phyloP scores from a whole-genome alignment of 2,888 invertebrate species.

The Parasteatoda lunata region DNA sequence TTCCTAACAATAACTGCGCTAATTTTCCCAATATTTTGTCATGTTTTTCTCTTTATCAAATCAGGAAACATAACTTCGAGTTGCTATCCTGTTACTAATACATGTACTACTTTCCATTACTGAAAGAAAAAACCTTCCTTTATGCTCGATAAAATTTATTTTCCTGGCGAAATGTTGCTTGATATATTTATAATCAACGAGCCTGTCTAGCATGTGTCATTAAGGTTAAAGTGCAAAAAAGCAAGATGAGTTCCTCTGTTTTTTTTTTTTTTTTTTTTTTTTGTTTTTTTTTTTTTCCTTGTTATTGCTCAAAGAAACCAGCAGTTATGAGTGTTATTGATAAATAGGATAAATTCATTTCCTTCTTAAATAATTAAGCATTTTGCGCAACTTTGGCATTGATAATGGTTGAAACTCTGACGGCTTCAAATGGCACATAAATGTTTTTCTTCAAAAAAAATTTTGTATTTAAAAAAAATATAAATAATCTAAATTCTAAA shows the following conservation, averaged over 20 bases:
- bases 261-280: too few species aligned
- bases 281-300: too few species aligned
- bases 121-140: not conserved
- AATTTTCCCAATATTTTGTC: not conserved
- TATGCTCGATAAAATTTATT: constrained; percentile 7
- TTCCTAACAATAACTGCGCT: not conserved
- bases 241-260: not conserved
- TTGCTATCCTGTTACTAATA: not conserved
- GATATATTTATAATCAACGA: constrained; percentile 33
- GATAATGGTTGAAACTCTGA: too few species aligned
- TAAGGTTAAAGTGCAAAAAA: constrained; percentile 26
- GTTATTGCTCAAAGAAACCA: not conserved
- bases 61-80: not conserved
- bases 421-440: too few species aligned
- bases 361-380: too few species aligned
- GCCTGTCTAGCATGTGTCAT: constrained; percentile 35
- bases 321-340: too few species aligned
- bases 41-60: not conserved
- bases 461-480: too few species aligned
- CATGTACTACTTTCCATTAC: not conserved
- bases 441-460: too few species aligned
- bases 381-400: too few species aligned
- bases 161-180: not conserved
- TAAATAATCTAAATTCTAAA: too few species aligned
- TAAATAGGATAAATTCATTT: too few species aligned